A percentile compares a stretch with the other conserved stretches of the same genome.
Evolutionary conservation across 2,113 vertebrate species (phyloP).

Genomic region (Seriola dumerili): DNA sequence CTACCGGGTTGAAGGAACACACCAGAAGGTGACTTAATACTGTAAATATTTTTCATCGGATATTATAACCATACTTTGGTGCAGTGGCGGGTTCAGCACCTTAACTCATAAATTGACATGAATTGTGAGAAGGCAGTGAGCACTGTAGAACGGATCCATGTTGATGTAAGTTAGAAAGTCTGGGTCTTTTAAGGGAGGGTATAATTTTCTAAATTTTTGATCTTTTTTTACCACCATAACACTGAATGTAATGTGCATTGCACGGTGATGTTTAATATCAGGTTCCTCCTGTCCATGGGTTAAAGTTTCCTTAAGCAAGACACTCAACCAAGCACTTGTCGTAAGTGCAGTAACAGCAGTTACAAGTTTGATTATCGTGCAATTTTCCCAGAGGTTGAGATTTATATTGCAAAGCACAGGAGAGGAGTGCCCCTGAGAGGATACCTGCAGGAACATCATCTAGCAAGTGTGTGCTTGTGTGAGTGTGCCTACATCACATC

Average conservation of each 20-base stretch:
- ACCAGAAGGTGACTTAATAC: conserved; percentile 88
- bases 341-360: not conserved
- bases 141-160: not conserved
- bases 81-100: not conserved
- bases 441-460: not conserved
- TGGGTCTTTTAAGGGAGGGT: not conserved
- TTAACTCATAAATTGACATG: not conserved
- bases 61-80: not conserved
- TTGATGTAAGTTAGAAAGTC: not conserved
- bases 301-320: not conserved
- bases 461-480: conserved; percentile 18
- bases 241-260: too few relatives aligned
- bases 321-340: not conserved
- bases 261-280: too few relatives aligned
- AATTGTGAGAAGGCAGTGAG: not conserved
- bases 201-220: not conserved
- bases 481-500: not conserved
- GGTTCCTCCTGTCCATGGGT: too few relatives aligned
- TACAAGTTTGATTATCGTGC: not conserved
- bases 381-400: not conserved
- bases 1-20: conserved; percentile 90
- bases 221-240: too few relatives aligned
- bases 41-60: not conserved
- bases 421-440: not conserved
- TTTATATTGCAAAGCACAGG: not conserved